Evolutionary conservation across 1,140 invertebrate genomes (phyloP).

Genomic region (Drosophila pseudoananassae): DNA sequence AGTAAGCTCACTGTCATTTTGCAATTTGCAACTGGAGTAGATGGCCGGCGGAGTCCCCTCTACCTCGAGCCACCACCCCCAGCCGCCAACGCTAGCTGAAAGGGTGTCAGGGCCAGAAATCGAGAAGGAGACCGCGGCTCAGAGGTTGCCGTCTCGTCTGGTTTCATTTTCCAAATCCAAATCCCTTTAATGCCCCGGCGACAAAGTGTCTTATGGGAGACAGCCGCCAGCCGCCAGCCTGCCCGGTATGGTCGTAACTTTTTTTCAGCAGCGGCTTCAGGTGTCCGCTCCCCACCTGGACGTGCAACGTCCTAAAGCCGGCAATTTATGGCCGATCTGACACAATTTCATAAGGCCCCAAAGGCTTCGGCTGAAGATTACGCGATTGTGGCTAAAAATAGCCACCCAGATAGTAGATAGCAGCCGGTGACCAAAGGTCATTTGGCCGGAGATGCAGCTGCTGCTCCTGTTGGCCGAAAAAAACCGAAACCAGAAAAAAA

Average conservation of each 20-base stretch:
- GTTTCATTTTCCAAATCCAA: conserved; percentile 54
- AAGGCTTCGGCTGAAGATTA: conserved; percentile 57
- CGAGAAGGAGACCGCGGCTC: conserved; percentile 4
- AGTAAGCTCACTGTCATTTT: conserved; percentile 54
- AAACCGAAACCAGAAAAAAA: conserved; percentile 23
- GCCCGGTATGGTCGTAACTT: conserved; percentile 37
- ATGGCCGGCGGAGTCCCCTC: conserved; percentile 44
- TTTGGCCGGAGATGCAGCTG: conserved; percentile 28
- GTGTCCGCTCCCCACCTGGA: conserved; percentile 49
- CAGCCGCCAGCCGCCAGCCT: conserved; percentile 20
- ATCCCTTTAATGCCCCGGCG: conserved; percentile 51
- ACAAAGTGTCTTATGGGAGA: conserved; percentile 47
- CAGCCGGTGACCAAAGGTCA: conserved; percentile 33
- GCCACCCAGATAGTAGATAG: conserved; percentile 12
- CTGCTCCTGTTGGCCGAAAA: conserved; percentile 15
- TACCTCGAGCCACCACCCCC: neutral
- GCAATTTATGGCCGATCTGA: conserved; percentile 76
- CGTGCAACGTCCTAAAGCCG: conserved; percentile 60
- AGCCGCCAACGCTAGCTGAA: neutral
- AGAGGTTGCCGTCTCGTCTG: conserved; percentile 23
- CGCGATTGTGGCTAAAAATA: conserved; percentile 74
- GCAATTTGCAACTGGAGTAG: conserved; percentile 68
- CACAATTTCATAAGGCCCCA: conserved; percentile 75
- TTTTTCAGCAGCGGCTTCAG: conserved; percentile 50
- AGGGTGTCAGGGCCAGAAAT: conserved; percentile 47